Evolutionary conservation across 2,797 vertebrate species (phyloP).

Genomic region (Anniella stebbinsi): DNA sequence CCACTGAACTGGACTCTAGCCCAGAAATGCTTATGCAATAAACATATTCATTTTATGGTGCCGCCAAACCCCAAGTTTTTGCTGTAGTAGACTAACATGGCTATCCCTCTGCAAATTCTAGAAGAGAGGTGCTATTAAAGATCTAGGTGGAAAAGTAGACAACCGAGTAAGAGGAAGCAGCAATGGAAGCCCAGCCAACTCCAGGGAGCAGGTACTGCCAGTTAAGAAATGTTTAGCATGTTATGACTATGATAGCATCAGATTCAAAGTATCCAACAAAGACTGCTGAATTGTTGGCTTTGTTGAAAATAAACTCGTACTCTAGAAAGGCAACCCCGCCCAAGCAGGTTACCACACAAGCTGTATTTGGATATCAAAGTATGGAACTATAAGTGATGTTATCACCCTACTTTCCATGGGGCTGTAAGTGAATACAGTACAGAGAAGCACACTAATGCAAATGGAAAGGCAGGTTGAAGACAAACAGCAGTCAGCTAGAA

Average conservation of each 20-base stretch:
- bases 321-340: neutral
- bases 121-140: neutral
- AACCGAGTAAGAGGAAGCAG: conserved; percentile 14
- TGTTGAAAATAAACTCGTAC: conserved; percentile 15
- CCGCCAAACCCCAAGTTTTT: neutral
- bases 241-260: neutral
- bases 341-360: neutral
- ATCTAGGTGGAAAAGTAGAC: neutral
- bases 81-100: neutral
- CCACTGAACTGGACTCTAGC: neutral
- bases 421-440: neutral
- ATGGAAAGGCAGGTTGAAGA: neutral
- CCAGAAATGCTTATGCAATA: neutral
- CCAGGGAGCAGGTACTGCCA: neutral
- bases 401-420: neutral
- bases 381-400: neutral
- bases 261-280: neutral
- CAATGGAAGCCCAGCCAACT: conserved; percentile 3
- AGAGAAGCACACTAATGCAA: conserved; percentile 8
- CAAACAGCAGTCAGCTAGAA: neutral
- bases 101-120: neutral
- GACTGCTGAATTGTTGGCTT: neutral
- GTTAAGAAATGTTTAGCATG: neutral
- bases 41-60: neutral
- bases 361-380: neutral